Conservation (phyloP, 1,140 invertebrate species). For the Phortica variegata region DNA sequence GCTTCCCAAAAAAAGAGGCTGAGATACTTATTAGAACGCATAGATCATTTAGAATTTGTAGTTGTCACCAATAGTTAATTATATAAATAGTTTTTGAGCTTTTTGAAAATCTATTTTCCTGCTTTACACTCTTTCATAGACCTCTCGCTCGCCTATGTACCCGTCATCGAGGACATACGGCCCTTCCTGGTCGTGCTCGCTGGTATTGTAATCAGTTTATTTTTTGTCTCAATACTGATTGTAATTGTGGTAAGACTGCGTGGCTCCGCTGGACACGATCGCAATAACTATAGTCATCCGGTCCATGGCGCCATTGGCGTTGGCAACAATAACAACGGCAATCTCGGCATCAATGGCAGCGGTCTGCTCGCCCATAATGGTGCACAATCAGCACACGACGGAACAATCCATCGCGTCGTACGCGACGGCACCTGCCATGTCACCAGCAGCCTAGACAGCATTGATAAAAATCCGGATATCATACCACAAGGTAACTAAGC, state of each 20-base stretch:
- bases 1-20: too few relatives aligned
- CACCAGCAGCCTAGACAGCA: constrained; percentile 64
- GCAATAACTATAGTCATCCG: constrained; percentile 67
- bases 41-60: too few relatives aligned
- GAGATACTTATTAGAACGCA: too few relatives aligned
- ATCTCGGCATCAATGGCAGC: constrained; percentile 25
- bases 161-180: constrained; percentile 67
- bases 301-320: constrained; percentile 32
- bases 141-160: constrained; percentile 46
- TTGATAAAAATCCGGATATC: constrained; percentile 77
- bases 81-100: background rate
- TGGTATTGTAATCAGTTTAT: constrained; percentile 70
- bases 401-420: constrained; percentile 34
- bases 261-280: constrained; percentile 64
- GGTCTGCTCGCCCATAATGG: constrained; percentile 35
- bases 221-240: constrained; percentile 71
- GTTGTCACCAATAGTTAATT: too few relatives aligned
- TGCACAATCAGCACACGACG: constrained; percentile 26
- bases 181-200: constrained; percentile 72
- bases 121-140: constrained; percentile 22
- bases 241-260: constrained; percentile 70
- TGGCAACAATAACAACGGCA: constrained; percentile 10
- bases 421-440: constrained; percentile 56
- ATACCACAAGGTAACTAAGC: constrained; percentile 67
- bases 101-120: constrained; percentile 1